Evolutionary conservation across 2,113 vertebrate genomes (phyloP), one percentile per base, ranked within the genome.

Genomic region (Pogonocichla stellata): DNA sequence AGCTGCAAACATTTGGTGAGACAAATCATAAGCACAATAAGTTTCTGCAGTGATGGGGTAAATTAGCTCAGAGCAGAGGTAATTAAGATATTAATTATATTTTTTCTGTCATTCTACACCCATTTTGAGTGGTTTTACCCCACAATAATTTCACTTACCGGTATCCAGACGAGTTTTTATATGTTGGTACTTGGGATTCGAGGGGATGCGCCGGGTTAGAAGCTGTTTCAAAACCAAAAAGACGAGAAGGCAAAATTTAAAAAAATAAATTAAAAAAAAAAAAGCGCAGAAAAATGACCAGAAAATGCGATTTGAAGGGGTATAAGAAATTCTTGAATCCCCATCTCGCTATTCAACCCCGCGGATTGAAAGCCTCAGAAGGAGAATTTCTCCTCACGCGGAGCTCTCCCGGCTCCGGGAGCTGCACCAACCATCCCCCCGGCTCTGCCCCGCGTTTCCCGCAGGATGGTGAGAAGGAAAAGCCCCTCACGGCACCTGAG

Each of bases 161-260:
- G 99, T 99, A 70, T 99, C 98, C 16, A 99, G 96, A 77, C 98
- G 98, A 40, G 98, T 98, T 97, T 98, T 99, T 42, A 99, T 93
- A 77, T 99, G 98, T 12, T 98, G 98, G 70, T 99, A 99, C 43
- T 97, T 98, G 40, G 98, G 98, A 90, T 99, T 99, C 93, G 98
- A 98, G 29, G 99, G 99, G 80, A 99, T 98, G 86, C 97, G 98
- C 92, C 98, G 99, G 57, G 96, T 98, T 90, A 99, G 95, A 92
- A 98, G 98, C 99, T 99, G 95, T 25, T 60, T 12, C 2, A 10
- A 53, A 60, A 78, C 1, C 13, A 2, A 45, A 53, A 64, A 20
- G 8, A 9, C 5, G 45, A 12, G 14, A 47, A 23, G 26, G 45
- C 28, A 51, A 26, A n/a, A 53, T 45, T 77, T 1, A 9, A 66